phyloP scores from a whole-genome alignment of 2,888 invertebrate genomes.

The Carterocephalus palaemon region DNA sequence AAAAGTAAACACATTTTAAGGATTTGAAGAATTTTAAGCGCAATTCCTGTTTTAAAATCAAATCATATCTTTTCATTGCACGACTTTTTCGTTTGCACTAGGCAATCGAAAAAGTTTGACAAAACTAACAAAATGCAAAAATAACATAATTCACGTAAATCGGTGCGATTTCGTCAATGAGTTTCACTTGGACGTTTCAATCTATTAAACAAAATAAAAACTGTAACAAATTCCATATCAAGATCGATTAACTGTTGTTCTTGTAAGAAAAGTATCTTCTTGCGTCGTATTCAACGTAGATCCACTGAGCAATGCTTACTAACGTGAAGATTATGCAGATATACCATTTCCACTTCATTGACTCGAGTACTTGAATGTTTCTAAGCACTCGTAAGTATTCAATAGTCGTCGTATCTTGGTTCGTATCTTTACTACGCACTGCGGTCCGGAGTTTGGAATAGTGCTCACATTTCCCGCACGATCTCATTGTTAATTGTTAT shows the following conservation, averaged over 20 bases:
- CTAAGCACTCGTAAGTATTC: constrained; percentile 6
- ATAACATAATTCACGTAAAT: too few species aligned
- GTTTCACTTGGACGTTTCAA: too few species aligned
- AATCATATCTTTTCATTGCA: too few species aligned
- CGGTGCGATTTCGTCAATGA: too few species aligned
- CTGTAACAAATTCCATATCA: background rate
- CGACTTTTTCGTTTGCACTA: too few species aligned
- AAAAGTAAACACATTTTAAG: too few species aligned
- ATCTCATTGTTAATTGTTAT: constrained; percentile 53
- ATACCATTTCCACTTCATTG: constrained; percentile 22
- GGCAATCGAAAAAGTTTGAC: too few species aligned
- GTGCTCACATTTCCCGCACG: constrained; percentile 29
- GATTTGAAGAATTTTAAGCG: too few species aligned
- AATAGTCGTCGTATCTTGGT: constrained; percentile 7
- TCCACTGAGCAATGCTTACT: constrained; percentile 15
- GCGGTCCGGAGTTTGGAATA: constrained; percentile 12
- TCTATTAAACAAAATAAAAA: background rate
- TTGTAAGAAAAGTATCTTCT: constrained; percentile 13
- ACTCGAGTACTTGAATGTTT: too few species aligned
- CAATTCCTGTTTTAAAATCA: too few species aligned
- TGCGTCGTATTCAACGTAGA: too few species aligned
- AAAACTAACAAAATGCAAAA: too few species aligned
- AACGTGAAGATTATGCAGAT: constrained; percentile 22
- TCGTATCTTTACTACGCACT: constrained; percentile 4
- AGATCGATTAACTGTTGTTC: constrained; percentile 5